Base-by-base conservation (phyloP, 2,113 vertebrate species). In the Sylvilagus bachmani region DNA sequence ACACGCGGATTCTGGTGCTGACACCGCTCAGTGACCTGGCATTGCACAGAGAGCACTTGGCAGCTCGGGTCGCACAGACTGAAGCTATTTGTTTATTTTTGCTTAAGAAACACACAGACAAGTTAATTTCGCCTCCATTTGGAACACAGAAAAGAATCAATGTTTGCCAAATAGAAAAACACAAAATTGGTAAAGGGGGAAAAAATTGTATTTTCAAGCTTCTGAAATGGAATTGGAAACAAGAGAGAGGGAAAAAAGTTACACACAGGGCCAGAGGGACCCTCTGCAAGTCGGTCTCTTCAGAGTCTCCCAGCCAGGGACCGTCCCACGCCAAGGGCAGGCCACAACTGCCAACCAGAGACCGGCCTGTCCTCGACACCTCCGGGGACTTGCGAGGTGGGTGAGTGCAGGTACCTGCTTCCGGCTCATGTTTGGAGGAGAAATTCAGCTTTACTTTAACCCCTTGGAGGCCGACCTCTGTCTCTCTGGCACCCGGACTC, bases 81-180 rank as follows among this genome's bases (percentile, higher is more conserved):
- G 95, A 96, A 51, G 0, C 11, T 95, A 84, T 75, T 66, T 96
- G 49, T 81, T 97, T 96, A 79, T 93, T 97, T 97, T 96, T 96
- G 85, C 82, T 97, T 97, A 96, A 96, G 86, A 96, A 97, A 87
- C 38, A 95, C 90, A 88, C 67, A 73, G 9, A 55, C 89, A 91
- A 95, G 69, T 97, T 97, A 97, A 93, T 95, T 96, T 97, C 74
- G 89, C 93, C 97, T 95, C 89, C 79, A 94, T 71, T 53, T 93
- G 70, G 27, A 89, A 97, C n/a, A 70, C 84, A 97, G 69, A 95
- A 84, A 95, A 97, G 38, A 96, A 77, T 92, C 96, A 95, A 80
- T 96, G 53, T 96, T 97, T 62, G 31, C n/a, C 64, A 95, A 96
- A 96, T n/a, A 93, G 69, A 93, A 96, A 90, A 97, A 97, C 53